A percentile compares a stretch with the other conserved stretches of the same genome.
Evolutionary conservation across 2,888 invertebrate species (phyloP).

Genomic region (Rhamnusium bicolor): DNA sequence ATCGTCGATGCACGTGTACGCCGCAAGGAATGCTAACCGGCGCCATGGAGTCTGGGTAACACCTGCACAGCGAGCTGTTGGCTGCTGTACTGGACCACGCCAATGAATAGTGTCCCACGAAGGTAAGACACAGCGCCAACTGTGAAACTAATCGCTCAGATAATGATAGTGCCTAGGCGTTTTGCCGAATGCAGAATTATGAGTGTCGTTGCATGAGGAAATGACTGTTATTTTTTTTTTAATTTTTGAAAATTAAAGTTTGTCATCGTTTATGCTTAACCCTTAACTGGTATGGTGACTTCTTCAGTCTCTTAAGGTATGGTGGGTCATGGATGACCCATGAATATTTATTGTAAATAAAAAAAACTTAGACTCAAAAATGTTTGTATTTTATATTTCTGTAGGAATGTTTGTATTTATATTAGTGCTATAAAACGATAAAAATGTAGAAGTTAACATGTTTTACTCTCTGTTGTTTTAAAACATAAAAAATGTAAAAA

Average conservation of each 20-base stretch:
- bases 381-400: no score
- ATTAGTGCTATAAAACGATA: no score
- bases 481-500: no score
- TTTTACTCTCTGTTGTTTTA: no score
- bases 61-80: constrained; percentile 74
- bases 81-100: constrained; percentile 61
- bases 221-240: not conserved
- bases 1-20: constrained; percentile 69
- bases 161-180: not conserved
- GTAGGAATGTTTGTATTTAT: no score
- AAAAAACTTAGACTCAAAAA: no score
- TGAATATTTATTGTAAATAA: no score
- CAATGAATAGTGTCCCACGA: constrained; percentile 60
- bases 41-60: constrained; percentile 79
- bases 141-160: constrained; percentile 29
- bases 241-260: not conserved
- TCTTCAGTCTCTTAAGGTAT: no score
- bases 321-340: no score
- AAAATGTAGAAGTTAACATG: no score
- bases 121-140: constrained; percentile 55
- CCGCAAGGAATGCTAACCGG: constrained; percentile 75
- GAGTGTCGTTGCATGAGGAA: not conserved
- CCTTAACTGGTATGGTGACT: no score
- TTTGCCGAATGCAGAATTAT: not conserved
- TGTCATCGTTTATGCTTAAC: not conserved